Evolutionary conservation across 2,888 invertebrate species (phyloP), one percentile per base, ranked within the genome.

Genomic region (Erynnis tages): DNA sequence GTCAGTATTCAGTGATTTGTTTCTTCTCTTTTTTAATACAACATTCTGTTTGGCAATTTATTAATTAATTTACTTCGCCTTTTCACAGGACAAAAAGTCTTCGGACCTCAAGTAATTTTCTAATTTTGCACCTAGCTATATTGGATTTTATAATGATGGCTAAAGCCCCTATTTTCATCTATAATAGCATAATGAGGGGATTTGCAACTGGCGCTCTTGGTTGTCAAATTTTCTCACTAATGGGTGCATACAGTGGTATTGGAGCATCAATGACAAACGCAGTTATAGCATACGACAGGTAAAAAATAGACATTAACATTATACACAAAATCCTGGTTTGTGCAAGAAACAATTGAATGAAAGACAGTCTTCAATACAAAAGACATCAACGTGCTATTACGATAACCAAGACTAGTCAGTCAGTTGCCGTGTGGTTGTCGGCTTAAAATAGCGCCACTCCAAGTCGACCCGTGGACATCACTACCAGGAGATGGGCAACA

Each of bases 81-180:
- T 37, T 14, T 5, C 8, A 34, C 76, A 95, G 94, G 48, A 92
- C 94, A 45, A 94, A 94, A 81, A 90, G 91, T 56, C 82, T 95
- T 44, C 90, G 94, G 61, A 95, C 95, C 0, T 95, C 96, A 1
- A 96, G 96, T 38, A 96, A 96, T 71, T 92, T 96, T 70, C 92
- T 96, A 55, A 95, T 96, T 7, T 91, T 96, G 44, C 95, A 96
- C 76, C 79, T 96, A 71, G 95, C 96, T 0, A 83, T 96, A 53
- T 93, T 94, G 64, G 96, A 96, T 80, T 96, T 96, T 67, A 81
- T 95, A 21, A 96, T 96, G 96, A 96, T 96, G 96, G 78, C 92
- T 23, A 96, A 96, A 82, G 91, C 95, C 0, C 96, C 96, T 0
- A 92, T 96, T 59, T 95, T 96, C 75, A 95, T 96, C 62, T 95